Conservation (phyloP, 1,140 invertebrate species). For the Globodera ellingtonae region DNA sequence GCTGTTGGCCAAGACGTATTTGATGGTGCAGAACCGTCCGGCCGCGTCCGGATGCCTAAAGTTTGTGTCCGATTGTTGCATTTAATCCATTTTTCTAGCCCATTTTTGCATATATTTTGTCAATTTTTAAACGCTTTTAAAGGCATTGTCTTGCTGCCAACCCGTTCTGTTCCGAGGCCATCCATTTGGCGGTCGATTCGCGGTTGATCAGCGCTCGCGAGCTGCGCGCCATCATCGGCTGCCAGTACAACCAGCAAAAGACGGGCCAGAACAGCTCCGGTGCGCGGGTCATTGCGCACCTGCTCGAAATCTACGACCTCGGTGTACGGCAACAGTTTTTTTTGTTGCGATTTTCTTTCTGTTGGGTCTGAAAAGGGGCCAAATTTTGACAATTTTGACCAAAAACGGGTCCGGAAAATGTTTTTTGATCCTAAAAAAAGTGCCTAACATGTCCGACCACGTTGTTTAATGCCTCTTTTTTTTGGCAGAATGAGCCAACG, state of each 20-base stretch:
- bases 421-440: too few relatives aligned
- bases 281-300: conserved; percentile 30
- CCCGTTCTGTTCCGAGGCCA: conserved; percentile 42
- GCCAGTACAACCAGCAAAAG: conserved; percentile 4
- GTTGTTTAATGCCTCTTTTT: conserved; percentile 21
- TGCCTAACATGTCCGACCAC: too few relatives aligned
- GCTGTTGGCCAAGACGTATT: conserved; percentile 48
- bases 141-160: conserved; percentile 43
- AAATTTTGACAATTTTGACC: too few relatives aligned
- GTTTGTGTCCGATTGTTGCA: not conserved
- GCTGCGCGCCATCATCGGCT: conserved; percentile 27
- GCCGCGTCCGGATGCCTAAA: conserved; percentile 39
- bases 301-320: conserved; percentile 38
- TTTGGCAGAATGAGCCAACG: conserved; percentile 35
- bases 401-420: too few relatives aligned
- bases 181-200: conserved; percentile 45
- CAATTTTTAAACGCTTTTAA: not conserved
- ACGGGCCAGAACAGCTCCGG: conserved; percentile 31
- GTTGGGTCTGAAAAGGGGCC: too few relatives aligned
- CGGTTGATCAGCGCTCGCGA: conserved; percentile 33
- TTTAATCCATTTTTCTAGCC: too few relatives aligned
- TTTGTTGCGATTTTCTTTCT: not conserved
- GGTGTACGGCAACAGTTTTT: conserved; percentile 25
- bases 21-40: conserved; percentile 51
- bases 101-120: not conserved